These are phyloP conservation scores for Cariama cristata DNA, from an alignment of 2,113 vertebrate species.

Conservation along the genomic window DNA sequence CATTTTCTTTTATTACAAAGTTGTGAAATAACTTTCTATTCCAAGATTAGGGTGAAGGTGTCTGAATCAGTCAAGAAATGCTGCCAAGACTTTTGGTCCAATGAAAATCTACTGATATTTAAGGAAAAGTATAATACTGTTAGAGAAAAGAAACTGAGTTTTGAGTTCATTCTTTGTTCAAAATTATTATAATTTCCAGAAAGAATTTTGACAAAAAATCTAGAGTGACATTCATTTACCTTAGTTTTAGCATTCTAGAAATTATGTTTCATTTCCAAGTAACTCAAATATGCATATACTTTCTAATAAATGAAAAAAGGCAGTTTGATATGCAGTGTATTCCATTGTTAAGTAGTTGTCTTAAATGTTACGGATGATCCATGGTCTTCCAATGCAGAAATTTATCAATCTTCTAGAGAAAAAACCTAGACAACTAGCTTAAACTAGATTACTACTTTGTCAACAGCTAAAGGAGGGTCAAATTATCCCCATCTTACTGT, in stretches of 20 bases:
- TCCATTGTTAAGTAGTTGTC: not conserved
- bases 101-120: not conserved
- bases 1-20: not conserved
- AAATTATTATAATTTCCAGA: not conserved
- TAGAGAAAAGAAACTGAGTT: not conserved
- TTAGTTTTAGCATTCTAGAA: not conserved
- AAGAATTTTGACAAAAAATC: not conserved
- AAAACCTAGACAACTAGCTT: not conserved
- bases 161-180: not conserved
- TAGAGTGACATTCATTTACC: not conserved
- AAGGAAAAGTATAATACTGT: not conserved
- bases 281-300: not conserved
- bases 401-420: not conserved
- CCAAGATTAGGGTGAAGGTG: rapidly evolving
- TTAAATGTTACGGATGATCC: not conserved
- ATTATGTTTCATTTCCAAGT: not conserved
- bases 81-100: not conserved
- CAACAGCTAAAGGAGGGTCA: not conserved
- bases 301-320: not conserved
- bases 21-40: not conserved
- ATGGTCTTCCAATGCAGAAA: not conserved
- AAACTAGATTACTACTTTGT: not conserved
- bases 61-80: not conserved
- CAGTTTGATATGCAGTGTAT: not conserved
- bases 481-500: not conserved